phyloP scores from a whole-genome alignment of 2,797 vertebrate species.

The Anableps anableps region DNA sequence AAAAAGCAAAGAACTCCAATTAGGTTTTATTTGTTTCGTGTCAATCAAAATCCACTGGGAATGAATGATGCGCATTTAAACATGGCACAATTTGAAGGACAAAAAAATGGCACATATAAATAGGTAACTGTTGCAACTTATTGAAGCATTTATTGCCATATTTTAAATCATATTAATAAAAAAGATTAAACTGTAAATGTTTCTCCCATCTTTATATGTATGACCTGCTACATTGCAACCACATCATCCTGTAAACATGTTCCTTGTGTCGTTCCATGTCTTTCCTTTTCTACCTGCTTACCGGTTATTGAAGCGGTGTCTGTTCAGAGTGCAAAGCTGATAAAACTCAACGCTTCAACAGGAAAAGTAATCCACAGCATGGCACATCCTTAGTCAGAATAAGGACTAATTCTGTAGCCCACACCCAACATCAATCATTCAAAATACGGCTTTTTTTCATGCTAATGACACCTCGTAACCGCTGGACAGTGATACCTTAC shows the following conservation, averaged over 20 bases:
- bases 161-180: neutral
- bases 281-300: neutral
- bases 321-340: neutral
- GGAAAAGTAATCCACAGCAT: neutral
- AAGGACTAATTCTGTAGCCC: neutral
- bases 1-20: neutral
- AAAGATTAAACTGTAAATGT: neutral
- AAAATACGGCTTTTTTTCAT: constrained; percentile 2
- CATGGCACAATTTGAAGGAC: neutral
- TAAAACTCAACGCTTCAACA: neutral
- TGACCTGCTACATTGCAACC: neutral
- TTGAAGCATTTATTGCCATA: neutral
- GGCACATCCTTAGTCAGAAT: neutral
- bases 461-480: constrained; percentile 24
- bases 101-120: neutral
- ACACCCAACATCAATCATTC: constrained; percentile 20
- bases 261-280: neutral
- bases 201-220: too few relatives aligned
- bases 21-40: neutral
- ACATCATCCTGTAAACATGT: neutral
- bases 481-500: constrained; percentile 14
- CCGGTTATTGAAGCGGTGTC: neutral
- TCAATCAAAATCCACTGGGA: neutral
- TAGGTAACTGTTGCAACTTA: neutral
- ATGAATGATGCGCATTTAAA: neutral